A percentile compares a stretch with the other conserved stretches of the same genome.
Conservation (phyloP, 2,113 vertebrate genomes). For the Anoura caudifer region DNA sequence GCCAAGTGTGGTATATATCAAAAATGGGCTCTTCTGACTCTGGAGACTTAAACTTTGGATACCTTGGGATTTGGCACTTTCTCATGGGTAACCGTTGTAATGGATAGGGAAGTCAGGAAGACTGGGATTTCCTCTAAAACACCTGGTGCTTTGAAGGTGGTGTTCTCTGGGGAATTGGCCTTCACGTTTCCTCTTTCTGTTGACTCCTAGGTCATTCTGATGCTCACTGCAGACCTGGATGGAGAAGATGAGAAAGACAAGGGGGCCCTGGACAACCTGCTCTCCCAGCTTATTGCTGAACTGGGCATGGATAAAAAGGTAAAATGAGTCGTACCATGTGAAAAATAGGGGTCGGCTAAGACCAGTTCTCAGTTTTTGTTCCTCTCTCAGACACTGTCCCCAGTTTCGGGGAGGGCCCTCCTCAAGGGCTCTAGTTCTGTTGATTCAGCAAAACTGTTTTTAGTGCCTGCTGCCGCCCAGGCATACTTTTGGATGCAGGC, state of each 20-base stretch:
- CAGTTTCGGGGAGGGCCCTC: not conserved
- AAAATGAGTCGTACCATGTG: not conserved
- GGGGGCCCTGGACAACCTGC: constrained; percentile 95
- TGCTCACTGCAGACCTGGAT: constrained; percentile 97
- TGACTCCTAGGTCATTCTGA: constrained; percentile 89
- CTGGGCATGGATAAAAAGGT: constrained; percentile 98
- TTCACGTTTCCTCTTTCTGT: not conserved
- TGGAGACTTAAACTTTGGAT: not conserved
- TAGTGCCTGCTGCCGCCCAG: not conserved
- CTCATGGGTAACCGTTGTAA: not conserved
- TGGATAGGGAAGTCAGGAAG: not conserved
- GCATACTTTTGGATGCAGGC: not conserved
- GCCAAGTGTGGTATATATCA: not conserved
- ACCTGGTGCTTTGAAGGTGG: not conserved
- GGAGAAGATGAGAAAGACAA: constrained; percentile 99
- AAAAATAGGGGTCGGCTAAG: not conserved
- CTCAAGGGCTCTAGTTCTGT: not conserved
- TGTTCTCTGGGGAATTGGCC: not conserved
- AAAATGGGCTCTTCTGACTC: not conserved
- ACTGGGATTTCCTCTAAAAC: not conserved
- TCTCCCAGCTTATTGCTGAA: constrained; percentile 95
- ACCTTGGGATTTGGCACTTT: not conserved
- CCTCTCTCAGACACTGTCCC: not conserved
- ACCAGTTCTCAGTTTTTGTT: not conserved
- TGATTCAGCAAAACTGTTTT: not conserved